Conservation (phyloP, 2,888 invertebrate genomes). For the Hypselothyrea guttata region DNA sequence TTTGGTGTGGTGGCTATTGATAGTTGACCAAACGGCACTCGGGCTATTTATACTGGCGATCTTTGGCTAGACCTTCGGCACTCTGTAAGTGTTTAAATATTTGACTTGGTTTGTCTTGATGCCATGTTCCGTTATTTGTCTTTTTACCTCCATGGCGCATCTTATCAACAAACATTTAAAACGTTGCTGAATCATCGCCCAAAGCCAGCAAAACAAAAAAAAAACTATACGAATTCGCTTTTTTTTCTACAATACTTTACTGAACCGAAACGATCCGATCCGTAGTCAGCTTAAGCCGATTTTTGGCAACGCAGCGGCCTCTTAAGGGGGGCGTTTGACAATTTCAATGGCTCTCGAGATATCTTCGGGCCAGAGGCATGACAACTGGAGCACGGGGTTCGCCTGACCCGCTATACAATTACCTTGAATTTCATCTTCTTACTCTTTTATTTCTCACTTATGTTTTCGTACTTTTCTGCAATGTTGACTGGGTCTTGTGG, state of each 20-base stretch:
- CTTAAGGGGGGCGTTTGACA: conserved; percentile 70
- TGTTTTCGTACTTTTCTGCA: conserved; percentile 35
- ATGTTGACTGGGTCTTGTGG: conserved; percentile 17
- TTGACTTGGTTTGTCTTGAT: conserved; percentile 39
- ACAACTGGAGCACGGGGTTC: conserved; percentile 62
- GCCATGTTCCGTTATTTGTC: conserved; percentile 67
- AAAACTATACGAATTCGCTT: conserved; percentile 8
- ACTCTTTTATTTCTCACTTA: conserved; percentile 3
- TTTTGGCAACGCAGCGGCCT: conserved; percentile 53
- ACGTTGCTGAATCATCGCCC: conserved; percentile 64
- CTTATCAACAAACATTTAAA: conserved; percentile 55
- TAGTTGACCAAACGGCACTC: conserved; percentile 26
- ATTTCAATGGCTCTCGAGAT: conserved; percentile 65
- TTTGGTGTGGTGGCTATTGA: conserved; percentile 49
- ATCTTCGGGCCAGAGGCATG: conserved; percentile 39
- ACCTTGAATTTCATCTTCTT: conserved; percentile 37
- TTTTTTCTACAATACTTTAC: conserved; percentile 8
- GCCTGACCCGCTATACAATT: conserved; percentile 24
- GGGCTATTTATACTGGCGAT: conserved; percentile 55
- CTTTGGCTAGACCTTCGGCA: conserved; percentile 54
- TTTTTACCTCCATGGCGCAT: conserved; percentile 51
- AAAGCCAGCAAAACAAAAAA: conserved; percentile 29
- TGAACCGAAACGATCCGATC: conserved; percentile 38
- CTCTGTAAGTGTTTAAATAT: conserved; percentile 49
- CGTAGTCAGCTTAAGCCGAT: conserved; percentile 61